Conservation (phyloP, 2,797 vertebrate genomes). For the Sarcophilus harrisii region DNA sequence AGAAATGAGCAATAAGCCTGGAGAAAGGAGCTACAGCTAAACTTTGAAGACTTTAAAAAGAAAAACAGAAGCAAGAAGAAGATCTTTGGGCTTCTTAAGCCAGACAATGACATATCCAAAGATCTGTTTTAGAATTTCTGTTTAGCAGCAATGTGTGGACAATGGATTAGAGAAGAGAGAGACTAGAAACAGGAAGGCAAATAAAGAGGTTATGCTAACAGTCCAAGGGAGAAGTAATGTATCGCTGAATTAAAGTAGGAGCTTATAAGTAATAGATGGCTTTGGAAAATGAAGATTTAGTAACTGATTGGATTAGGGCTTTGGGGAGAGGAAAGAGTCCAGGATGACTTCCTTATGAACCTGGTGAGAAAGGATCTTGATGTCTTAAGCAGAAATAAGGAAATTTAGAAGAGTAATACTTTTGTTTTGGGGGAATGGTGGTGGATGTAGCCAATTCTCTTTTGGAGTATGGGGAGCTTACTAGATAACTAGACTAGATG, state of each 20-base stretch:
- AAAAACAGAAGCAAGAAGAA: neutral
- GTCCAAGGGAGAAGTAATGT: neutral
- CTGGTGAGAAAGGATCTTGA: neutral
- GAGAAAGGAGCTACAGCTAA: neutral
- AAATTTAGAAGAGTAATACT: neutral
- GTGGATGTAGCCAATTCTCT: neutral
- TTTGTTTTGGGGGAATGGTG: neutral
- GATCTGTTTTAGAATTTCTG: neutral
- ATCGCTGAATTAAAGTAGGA: neutral
- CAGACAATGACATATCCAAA: neutral
- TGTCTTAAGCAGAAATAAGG: neutral
- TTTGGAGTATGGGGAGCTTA: neutral
- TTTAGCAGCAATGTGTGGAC: neutral
- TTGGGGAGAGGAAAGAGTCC: neutral
- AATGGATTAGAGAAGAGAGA: neutral
- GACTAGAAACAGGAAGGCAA: neutral
- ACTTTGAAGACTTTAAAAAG: neutral
- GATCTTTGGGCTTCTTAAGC: neutral
- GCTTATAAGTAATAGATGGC: neutral
- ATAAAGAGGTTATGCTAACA: neutral
- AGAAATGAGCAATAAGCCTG: neutral
- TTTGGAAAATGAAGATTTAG: neutral
- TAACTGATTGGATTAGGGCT: neutral
- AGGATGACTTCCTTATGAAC: neutral
- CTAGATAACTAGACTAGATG: neutral